These are phyloP conservation scores for Charanyca ferruginea DNA, from an alignment of 2,888 invertebrate species.

Conservation along the genomic window DNA sequence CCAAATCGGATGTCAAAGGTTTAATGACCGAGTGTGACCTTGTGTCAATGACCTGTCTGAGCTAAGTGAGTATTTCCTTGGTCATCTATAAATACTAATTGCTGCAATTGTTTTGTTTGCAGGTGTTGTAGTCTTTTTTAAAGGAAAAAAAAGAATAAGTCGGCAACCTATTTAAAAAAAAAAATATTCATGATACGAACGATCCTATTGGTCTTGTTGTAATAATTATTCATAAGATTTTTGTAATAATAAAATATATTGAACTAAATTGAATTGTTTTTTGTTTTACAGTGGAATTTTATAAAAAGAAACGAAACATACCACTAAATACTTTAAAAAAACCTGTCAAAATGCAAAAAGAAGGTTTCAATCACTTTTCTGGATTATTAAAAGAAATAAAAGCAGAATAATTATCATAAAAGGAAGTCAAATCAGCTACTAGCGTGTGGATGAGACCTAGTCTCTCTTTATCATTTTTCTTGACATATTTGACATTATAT, in stretches of 20 bases:
- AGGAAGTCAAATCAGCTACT: constrained; percentile 89
- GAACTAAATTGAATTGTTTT: not conserved
- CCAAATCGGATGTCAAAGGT: constrained; percentile 15
- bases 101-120: not conserved
- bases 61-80: not conserved
- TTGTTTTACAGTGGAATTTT: not conserved
- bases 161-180: too few relatives aligned
- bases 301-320: not conserved
- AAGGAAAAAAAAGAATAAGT: too few relatives aligned
- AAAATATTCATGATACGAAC: too few relatives aligned
- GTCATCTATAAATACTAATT: constrained; percentile 13
- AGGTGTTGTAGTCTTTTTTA: too few relatives aligned
- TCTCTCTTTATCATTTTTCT: constrained; percentile 88
- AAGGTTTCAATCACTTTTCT: not conserved
- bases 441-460: constrained; percentile 86
- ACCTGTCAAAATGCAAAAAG: constrained; percentile 37
- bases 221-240: not conserved
- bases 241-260: not conserved
- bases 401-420: constrained; percentile 65
- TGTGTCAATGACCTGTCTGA: constrained; percentile 21
- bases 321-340: not conserved
- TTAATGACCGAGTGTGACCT: constrained; percentile 14
- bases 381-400: not conserved
- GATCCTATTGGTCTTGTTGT: not conserved
- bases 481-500: constrained; percentile 86